Percentiles rank a stretch among this genome's conserved stretches.
These are phyloP conservation scores for Onychomys arenicola DNA, from an alignment of 2,797 vertebrate species.

Conservation along the genomic window DNA sequence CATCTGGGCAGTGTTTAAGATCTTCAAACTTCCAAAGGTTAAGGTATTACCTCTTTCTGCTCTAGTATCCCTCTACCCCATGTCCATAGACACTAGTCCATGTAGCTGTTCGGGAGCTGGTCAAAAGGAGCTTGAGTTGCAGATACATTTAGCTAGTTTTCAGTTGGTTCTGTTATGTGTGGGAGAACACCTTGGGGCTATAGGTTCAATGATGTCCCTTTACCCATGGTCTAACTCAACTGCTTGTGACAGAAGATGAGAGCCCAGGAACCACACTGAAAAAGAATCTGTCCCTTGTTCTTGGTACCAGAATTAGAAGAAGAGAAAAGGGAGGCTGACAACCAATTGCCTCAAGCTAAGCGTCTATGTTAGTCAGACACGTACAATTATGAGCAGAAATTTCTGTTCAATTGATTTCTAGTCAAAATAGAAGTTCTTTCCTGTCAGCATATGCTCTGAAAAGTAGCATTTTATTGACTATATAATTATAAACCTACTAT, in stretches of 20 bases:
- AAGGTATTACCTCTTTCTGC: neutral
- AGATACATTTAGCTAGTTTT: no score
- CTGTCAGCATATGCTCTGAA: constrained; percentile 68
- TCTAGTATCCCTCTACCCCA: neutral
- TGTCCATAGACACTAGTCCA: neutral
- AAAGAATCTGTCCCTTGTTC: neutral
- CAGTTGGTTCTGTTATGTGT: neutral
- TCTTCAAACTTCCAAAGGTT: neutral
- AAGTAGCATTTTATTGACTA: constrained; percentile 71
- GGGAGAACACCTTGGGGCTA: accelerated
- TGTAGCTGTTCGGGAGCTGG: neutral
- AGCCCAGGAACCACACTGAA: neutral
- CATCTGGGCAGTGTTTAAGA: neutral
- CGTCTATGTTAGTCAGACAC: neutral
- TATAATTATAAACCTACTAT: constrained; percentile 71
- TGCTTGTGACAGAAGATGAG: accelerated
- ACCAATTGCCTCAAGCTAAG: neutral
- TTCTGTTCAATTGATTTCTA: constrained; percentile 69
- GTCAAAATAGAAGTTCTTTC: constrained; percentile 76
- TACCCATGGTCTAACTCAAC: neutral
- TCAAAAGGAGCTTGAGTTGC: neutral
- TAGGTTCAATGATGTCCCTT: neutral
- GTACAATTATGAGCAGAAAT: constrained; percentile 28
- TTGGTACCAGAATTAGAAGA: neutral
- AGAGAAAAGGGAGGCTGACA: neutral